Evolutionary conservation across 2,888 invertebrate genomes (phyloP).

Genomic region (Clanis bilineata): DNA sequence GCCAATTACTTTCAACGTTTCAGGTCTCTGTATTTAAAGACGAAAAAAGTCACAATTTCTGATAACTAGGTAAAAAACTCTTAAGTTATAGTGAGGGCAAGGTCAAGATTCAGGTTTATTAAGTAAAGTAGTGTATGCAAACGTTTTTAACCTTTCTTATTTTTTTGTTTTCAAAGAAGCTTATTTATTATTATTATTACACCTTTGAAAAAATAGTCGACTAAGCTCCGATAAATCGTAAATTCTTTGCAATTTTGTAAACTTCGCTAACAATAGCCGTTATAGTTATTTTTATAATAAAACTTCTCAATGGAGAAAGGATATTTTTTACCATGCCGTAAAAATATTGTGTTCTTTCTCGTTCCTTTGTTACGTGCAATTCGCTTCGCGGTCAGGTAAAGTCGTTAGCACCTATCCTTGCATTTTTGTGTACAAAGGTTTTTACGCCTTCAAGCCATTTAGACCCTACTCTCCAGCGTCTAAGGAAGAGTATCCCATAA

Average conservation of each 20-base stretch:
- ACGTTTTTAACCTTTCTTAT: background rate
- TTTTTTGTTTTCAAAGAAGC: background rate
- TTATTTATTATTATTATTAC: background rate
- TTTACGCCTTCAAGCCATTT: background rate
- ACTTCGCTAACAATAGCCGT: background rate
- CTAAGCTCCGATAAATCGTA: background rate
- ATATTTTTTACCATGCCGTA: background rate
- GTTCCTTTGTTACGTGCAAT: conserved; percentile 1
- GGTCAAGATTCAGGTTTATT: too few species aligned
- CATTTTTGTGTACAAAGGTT: background rate
- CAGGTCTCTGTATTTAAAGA: too few species aligned
- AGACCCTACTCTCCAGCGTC: background rate
- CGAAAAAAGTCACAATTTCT: too few species aligned
- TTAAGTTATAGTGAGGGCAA: too few species aligned
- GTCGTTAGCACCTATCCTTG: conserved; percentile 12
- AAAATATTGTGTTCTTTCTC: conserved; percentile 3
- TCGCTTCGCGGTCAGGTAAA: conserved; percentile 12
- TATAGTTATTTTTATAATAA: background rate
- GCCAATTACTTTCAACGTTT: too few species aligned
- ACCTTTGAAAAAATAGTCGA: background rate
- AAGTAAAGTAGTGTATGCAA: too few species aligned
- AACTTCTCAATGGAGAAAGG: background rate
- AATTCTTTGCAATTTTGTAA: background rate
- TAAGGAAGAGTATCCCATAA: background rate
- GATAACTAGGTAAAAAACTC: too few species aligned